Evolutionary conservation across 1,140 invertebrate species (phyloP).

Genomic region (Halictus rubicundus): DNA sequence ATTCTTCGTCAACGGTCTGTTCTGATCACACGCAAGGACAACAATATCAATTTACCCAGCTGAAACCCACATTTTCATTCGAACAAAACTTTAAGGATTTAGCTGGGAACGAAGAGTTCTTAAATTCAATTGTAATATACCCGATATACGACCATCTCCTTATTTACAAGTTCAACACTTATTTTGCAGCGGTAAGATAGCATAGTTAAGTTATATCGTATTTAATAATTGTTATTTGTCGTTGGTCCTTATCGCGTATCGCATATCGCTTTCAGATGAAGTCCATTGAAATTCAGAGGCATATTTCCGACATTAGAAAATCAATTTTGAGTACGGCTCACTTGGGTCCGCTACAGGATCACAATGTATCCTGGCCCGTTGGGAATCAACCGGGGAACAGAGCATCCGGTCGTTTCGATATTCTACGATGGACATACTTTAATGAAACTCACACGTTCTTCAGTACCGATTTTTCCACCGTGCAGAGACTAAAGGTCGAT

Average conservation of each 20-base stretch:
- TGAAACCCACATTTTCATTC: conserved; percentile 81
- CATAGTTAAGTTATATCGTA: background rate
- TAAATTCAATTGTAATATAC: conserved; percentile 84
- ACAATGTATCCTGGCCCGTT: conserved; percentile 87
- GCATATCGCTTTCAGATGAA: conserved; percentile 74
- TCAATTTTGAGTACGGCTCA: conserved; percentile 74
- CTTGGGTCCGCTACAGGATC: conserved; percentile 78
- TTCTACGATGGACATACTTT: conserved; percentile 91
- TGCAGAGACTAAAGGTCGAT: conserved; percentile 82
- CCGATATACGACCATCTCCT: conserved; percentile 84
- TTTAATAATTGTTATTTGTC: conserved; percentile 3
- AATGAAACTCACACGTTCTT: conserved; percentile 91
- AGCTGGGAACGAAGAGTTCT: conserved; percentile 77
- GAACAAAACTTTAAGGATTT: conserved; percentile 78
- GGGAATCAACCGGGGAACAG: conserved; percentile 87
- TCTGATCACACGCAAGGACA: conserved; percentile 81
- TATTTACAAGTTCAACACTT: conserved; percentile 87
- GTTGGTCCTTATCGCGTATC: background rate
- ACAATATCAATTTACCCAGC: conserved; percentile 79
- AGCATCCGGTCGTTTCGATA: conserved; percentile 90
- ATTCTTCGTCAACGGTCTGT: conserved; percentile 85
- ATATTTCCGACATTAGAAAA: conserved; percentile 79
- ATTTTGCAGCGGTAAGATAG: conserved; percentile 83
- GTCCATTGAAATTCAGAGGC: conserved; percentile 78
- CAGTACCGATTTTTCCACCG: conserved; percentile 85